Conservation (phyloP, 2,888 invertebrate species). For the Oxycera nigricornis region DNA sequence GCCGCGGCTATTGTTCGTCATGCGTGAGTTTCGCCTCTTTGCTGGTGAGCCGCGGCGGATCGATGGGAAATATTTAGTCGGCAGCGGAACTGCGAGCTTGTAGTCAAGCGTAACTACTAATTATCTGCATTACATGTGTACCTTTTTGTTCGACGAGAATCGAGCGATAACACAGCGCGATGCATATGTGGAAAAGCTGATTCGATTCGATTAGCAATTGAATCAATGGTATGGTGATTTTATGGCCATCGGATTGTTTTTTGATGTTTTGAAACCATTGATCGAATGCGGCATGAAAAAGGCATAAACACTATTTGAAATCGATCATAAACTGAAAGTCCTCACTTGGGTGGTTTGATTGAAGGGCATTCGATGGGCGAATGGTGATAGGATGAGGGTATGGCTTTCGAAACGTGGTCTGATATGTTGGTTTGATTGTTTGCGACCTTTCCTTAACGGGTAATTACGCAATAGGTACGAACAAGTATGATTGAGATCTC, state of each 20-base stretch:
- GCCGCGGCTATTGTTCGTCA: neutral
- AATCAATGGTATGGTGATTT: neutral
- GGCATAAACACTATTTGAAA: neutral
- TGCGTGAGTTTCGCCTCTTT: neutral
- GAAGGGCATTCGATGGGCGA: too few species aligned
- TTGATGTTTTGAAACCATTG: neutral
- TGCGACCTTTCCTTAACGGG: too few species aligned
- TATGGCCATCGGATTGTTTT: neutral
- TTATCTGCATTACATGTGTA: neutral
- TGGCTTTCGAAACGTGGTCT: too few species aligned
- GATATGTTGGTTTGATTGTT: too few species aligned
- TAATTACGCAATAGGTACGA: too few species aligned
- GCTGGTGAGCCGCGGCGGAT: neutral
- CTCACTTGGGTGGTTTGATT: neutral
- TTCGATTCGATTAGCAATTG: neutral
- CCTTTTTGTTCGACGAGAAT: neutral
- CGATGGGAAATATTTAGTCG: neutral
- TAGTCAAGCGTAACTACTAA: constrained; percentile 4
- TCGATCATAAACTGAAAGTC: neutral
- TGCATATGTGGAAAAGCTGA: neutral
- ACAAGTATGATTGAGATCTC: too few species aligned
- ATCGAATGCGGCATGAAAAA: neutral
- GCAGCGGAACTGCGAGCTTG: neutral
- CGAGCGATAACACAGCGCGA: neutral
- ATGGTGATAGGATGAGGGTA: too few species aligned